These are phyloP conservation scores for Phenacoccus solenopsis DNA, from an alignment of 1,140 invertebrate species.

Conservation along the genomic window DNA sequence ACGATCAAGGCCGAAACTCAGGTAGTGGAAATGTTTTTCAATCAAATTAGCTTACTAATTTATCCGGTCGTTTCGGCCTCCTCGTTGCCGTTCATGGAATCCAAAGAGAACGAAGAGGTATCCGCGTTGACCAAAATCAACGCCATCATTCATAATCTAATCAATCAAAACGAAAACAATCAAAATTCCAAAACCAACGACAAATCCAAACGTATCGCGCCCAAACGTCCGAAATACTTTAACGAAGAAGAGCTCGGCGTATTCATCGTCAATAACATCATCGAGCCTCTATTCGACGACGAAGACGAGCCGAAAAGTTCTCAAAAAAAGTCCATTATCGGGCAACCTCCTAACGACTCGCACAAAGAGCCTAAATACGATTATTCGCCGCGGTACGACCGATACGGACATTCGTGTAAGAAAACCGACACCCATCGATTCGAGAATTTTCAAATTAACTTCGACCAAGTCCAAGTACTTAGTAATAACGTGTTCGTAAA, in stretches of 20 bases:
- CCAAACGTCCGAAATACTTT: not conserved
- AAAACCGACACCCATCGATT: not conserved
- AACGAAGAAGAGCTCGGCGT: slow-evolving; percentile 8
- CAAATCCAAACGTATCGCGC: not conserved
- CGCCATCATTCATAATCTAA: not conserved
- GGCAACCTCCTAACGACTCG: too few species aligned
- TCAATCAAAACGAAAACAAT: not conserved
- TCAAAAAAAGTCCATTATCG: too few species aligned
- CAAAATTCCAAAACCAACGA: not conserved
- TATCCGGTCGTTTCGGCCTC: not conserved
- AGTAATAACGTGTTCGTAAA: not conserved
- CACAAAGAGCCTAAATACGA: not conserved
- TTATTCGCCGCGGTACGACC: not conserved
- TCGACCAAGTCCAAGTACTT: not conserved
- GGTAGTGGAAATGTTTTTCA: slow-evolving; percentile 6
- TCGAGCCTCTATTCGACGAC: slow-evolving; percentile 9
- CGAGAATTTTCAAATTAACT: not conserved
- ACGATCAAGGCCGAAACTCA: slow-evolving; percentile 5
- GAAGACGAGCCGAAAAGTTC: not conserved
- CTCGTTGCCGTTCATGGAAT: not conserved
- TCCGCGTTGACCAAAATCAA: slow-evolving; percentile 7
- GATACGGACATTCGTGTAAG: not conserved
- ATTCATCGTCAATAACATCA: not conserved
- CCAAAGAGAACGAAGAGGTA: not conserved
- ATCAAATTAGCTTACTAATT: not conserved